Base-by-base conservation (phyloP, 2,888 invertebrate genomes). In the Xestia xanthographa region DNA sequence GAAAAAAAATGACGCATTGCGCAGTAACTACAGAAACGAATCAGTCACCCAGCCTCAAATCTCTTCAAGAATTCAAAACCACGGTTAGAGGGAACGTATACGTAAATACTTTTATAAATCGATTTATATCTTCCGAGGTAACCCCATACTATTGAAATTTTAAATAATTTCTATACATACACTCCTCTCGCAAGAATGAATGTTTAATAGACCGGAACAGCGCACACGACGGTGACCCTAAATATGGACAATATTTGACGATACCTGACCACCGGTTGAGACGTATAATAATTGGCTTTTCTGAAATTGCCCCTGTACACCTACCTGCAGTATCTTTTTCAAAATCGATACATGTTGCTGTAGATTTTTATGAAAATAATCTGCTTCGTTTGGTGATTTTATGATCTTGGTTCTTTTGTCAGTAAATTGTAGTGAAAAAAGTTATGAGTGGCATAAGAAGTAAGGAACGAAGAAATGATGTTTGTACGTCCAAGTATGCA, bases 131-230 rank as follows among this genome's bases (percentile, higher is more conserved):
- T 29, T 20, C 26, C 56, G 34, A 29, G 20, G 38, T 72, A 26
- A 60, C 45, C 5, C 11, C 14, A 60, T 45, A 26, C 41, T 74
- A 66, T 43, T 69, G 69, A 17, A 38, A 65, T 75, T 77, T 71
- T 60, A 58, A 69, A 78, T 65, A 20, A 38, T 22, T 48, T 4
- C 6, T 12, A 12, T 48, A 65, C 3, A 14, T 22, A 60, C 5
- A 77, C 34, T 60, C 68, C 62, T 66, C 75, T 74, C 79, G 65
- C 77, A 50, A 74, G 74, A 81, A 68, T 73, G 74, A 65, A 85
- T 76, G 56, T 72, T 70, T 68, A 81, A 66, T 79, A 75, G 45
- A 83, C 67, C 70, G 81, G 86, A 81, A 81, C 58, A 78, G 41
- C 53, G 77, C 76, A 72, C 81, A 67, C 38, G 50, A 34, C 53